Percentiles rank a stretch among this genome's conserved stretches.
Evolutionary conservation across 2,888 invertebrate genomes (phyloP).

Genomic region (Cantharis rufa): DNA sequence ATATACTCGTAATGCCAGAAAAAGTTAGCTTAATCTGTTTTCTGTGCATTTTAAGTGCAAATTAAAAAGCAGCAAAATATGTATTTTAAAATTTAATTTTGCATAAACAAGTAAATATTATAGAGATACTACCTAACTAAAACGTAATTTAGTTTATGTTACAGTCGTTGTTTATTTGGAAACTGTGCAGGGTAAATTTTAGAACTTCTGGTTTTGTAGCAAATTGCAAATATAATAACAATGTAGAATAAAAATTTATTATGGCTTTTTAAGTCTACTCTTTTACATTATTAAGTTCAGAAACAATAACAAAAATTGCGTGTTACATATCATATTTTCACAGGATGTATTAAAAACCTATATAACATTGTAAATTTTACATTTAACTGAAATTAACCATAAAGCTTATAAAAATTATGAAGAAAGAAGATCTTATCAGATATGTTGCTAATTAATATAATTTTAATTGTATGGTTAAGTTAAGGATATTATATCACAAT

Average conservation of each 20-base stretch:
- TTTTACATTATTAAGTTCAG: neutral
- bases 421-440: neutral
- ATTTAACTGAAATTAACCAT: neutral
- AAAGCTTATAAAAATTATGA: neutral
- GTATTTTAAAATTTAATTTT: neutral
- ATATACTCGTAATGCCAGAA: too few relatives aligned
- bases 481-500: neutral
- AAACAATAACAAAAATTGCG: slow-evolving; percentile 17
- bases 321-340: slow-evolving; percentile 16
- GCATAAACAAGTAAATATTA: neutral
- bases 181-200: neutral
- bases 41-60: neutral
- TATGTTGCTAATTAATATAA: neutral
- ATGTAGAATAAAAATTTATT: neutral
- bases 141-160: neutral
- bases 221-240: neutral
- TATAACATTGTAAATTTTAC: slow-evolving; percentile 8
- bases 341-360: slow-evolving; percentile 10
- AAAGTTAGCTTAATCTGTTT: too few relatives aligned
- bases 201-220: neutral
- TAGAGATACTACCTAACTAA: neutral
- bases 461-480: neutral
- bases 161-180: neutral
- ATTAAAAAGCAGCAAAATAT: neutral
- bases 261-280: neutral